Evolutionary conservation across 2,888 invertebrate species (phyloP), one percentile per base, ranked within the genome.

Genomic region (Melanostoma scalare): DNA sequence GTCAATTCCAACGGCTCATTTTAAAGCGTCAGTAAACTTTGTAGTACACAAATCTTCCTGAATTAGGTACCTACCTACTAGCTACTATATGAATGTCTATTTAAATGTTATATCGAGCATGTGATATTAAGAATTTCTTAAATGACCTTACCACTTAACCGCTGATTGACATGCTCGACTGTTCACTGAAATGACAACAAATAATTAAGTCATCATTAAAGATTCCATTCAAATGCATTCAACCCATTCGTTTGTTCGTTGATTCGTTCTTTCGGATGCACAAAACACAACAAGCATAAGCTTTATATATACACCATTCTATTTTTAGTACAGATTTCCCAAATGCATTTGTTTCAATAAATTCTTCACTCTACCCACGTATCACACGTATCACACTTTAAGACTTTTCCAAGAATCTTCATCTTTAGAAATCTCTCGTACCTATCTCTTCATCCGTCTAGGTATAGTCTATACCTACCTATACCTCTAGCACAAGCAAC

Each of bases 191-290:
- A 69, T 58, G 73, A 69, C 77, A 75, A 75, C 74, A 84, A 84
- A 79, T 84, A 84, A 84, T 84, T 79, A 84, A 84, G 79, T 69
- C 84, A 75, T 79, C 84, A 84, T 84, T 79, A 74, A 63, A 71
- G 69, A 84, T 75, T 78, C 60, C 53, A 48, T 9, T 36, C 55
- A 52, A 74, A 55, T 73, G 40, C 60, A 67, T 67, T 48, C 36
- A 72, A 67, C 58, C 65, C 76, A 75, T 76, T 52, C 63, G 52
- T 63, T 55, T 56, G 10, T n/a, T 38, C 20, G 44, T 53, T 35
- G 53, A 40, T 60, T 60, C 20, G 20, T 20, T 20, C 20, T 20
- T 20, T 20, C 20, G 20, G 20, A 20, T 20, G 20, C 20, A 20
- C 20, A 20, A 0, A 20, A 20, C 20, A 20, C 20, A 20, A 20